Evolutionary conservation across 1,140 invertebrate species (phyloP).

Genomic region (fruit fly (Drosophila melanogaster)): Release_6_plus_ISO1_MT NT_033777.3:21417001-21417500

Average conservation of each 20-base stretch:
- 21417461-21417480: background rate
- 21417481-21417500: too few relatives aligned
- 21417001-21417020: constrained; percentile 68
- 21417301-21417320: constrained; percentile 68
- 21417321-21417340: constrained; percentile 58
- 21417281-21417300: constrained; percentile 52
- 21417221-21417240: background rate
- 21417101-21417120: constrained; percentile 78
- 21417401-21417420: background rate
- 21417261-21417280: constrained; percentile 56
- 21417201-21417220: background rate
- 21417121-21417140: constrained; percentile 81
- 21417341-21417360: background rate
- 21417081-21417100: constrained; percentile 84
- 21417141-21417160: constrained; percentile 78
- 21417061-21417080: constrained; percentile 84
- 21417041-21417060: constrained; percentile 84
- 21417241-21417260: constrained; percentile 11
- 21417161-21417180: constrained; percentile 30
- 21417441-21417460: background rate
- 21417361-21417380: background rate
- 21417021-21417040: constrained; percentile 82
- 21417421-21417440: background rate
- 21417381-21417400: background rate
- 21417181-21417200: constrained; percentile 2